These are phyloP conservation scores for Rhaphigaster nebulosa DNA, from an alignment of 2,888 invertebrate species.

Conservation along the genomic window DNA sequence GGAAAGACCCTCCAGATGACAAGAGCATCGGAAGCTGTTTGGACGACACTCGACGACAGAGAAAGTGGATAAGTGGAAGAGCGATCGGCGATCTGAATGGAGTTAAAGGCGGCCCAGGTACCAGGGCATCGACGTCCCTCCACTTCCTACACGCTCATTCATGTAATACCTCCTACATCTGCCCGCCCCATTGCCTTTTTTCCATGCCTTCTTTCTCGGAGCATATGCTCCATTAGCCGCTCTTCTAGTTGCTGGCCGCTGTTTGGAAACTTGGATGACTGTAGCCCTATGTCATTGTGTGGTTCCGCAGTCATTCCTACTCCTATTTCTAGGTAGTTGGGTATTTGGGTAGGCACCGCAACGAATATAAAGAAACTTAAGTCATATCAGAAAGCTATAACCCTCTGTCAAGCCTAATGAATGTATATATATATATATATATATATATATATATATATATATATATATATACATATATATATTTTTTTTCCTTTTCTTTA, in stretches of 20 bases:
- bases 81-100: slow-evolving; percentile 22
- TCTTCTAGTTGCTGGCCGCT: neutral
- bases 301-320: slow-evolving; percentile 22
- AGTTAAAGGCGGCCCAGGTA: slow-evolving; percentile 34
- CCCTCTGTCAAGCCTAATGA: neutral
- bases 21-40: slow-evolving; percentile 28
- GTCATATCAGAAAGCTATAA: neutral
- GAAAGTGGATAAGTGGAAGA: slow-evolving; percentile 41
- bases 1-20: neutral
- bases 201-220: slow-evolving; percentile 42
- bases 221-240: slow-evolving; percentile 36
- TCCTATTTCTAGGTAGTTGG: neutral
- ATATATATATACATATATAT: too few species aligned
- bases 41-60: slow-evolving; percentile 28
- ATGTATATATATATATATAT: neutral
- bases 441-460: too few species aligned
- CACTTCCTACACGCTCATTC: slow-evolving; percentile 45
- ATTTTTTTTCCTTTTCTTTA: too few species aligned
- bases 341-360: neutral
- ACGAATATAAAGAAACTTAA: neutral
- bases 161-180: slow-evolving; percentile 42
- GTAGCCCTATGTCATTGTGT: neutral
- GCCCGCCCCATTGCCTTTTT: slow-evolving; percentile 34
- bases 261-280: neutral
- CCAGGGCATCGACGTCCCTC: slow-evolving; percentile 29